Base-by-base conservation (phyloP, 2,797 vertebrate species). In the Babyrousa celebensis region DNA sequence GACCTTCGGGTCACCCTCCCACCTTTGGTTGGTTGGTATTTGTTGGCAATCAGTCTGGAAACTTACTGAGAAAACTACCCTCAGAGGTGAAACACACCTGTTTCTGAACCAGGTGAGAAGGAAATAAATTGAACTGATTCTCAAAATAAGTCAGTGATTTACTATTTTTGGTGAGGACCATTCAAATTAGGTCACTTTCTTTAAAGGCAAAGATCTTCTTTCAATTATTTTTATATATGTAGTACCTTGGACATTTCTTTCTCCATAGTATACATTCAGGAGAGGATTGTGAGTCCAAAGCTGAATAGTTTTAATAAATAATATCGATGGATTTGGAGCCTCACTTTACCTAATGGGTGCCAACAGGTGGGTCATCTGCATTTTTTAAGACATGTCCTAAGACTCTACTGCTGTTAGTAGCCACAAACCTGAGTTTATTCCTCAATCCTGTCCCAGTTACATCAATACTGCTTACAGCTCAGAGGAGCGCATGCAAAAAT, bases 391-490 rank as follows among this genome's bases (percentile, higher is more conserved):
- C 63, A 78, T 43, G 6, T 78, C 56, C 78, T 79, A 79, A 93
- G 79, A 83, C 58, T 68, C 83, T 67, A 16, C 67, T 32, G 86
- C 36, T 79, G 54, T 87, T 71, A 92, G 58, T 27, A 92, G 85
- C 43, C 43, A 48, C 54, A 96, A 93, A 87, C 94, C 95, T 91
- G 95, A 97, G 91, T 92, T 89, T 63, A 67, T 91, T 95, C n/a
- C 77, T 96, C 86, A 87, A 54, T 68, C 65, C 63, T 56, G 83
- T 84, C 63, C 60, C 27, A 84, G 60, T 63, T 58, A 72, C 32
- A 29, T 93, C 80, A 32, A 60, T 48, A 95, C 62, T 83, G 54
- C 63, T 92, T 65, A 52, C 36, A 62, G 95, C 77, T 93, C 89
- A 65, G 25, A 93, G 87, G 78, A 78, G 63, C 1, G 5, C 91